Base-by-base conservation (phyloP, 2,888 invertebrate species). In the Phaedon cochleariae region DNA sequence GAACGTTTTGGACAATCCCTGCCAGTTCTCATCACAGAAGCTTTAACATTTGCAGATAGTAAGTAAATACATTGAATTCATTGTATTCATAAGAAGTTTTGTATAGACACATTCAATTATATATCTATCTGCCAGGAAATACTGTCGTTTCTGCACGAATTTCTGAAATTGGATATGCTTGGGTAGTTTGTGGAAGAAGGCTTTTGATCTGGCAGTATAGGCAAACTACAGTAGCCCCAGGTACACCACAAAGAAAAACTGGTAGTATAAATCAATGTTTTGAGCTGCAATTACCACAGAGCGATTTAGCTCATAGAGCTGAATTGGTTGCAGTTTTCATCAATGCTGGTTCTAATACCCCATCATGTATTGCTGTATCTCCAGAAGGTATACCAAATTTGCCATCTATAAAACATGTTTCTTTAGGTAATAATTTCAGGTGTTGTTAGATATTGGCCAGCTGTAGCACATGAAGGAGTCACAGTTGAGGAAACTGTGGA, bases 251-350 rank as follows among this genome's bases (percentile, higher is more conserved):
- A 70, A 80, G 84, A 29, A 82, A 84, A 64, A 73, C 51, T 37
- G 79, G 74, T 1, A 74, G 80, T 1, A 78, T 84, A 52, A 87
- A 86, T 1, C 91, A 92, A 49, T 96, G 96, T 73, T 87, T 94
- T 37, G 97, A 97, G 80, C 85, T 97, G 12, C 91, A 92, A 0
- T 82, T 97, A 45, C 97, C 97, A 0, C 94, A 96, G 71, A 96
- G 96, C 74, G 97, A 97, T 82, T 86, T 97, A 15, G 94, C 95
- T 0, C 97, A 97, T 81, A 91, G 93, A 77, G 94, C 97, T 0
- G 91, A 95, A 64, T 86, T 96, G 15, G 91, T 94, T 0, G 89
- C 90, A 22, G 89, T 95, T 0, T 93, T 92, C 79, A 85, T 87
- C 12, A 84, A 85, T 1, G 83, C 84, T 49, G 87, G 85, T 0